Base-by-base conservation (phyloP, 2,797 vertebrate genomes). In the Myotis findleyi region DNA sequence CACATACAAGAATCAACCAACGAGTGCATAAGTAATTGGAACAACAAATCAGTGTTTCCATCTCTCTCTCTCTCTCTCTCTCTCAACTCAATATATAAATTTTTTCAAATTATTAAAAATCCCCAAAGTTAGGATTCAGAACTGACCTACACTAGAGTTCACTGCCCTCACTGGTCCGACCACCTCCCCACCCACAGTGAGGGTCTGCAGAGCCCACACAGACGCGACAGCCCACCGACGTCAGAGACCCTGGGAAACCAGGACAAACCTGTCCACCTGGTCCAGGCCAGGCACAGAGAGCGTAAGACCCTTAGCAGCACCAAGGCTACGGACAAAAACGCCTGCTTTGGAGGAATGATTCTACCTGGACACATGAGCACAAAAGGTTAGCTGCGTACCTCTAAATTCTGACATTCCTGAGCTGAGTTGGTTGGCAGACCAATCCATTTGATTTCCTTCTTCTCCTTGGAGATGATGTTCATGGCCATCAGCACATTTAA, bases 381-480 rank as follows among this genome's bases (percentile, higher is more conserved):
- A 0, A 1, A 11, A 16, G 55, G 14, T 4, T 5, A 1, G 44
- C 1, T 0, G 16, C 18, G 16, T 97, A 99, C 99, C 99, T 99
- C 99, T 75, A 99, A 98, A 97, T 99, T 99, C 98, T 99, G 99
- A 98, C 99, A 99, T 98, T 99, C 99, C 98, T 99, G 99, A 92
- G 99, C 99, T 0, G 99, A 99, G 98, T 99, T 99, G 96, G 99
- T 99, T 96, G 99, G 99, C 95, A 99, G 98, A 84, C 99, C 99
- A 30, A 99, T 99, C 99, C 99, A 99, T 93, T 99, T 99, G 96
- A 99, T 99, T 98, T 99, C 99, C 94, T 99, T 99, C 98, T 99
- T 99, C 98, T 99, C 99, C 98, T 99, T 99, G 68, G 99, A 99
- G 98, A 99, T 99, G 97, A 99, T 99, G 98, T 99, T 99, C 99